phyloP scores from a whole-genome alignment of 2,797 vertebrate species.

The Lepus townsendii region DNA sequence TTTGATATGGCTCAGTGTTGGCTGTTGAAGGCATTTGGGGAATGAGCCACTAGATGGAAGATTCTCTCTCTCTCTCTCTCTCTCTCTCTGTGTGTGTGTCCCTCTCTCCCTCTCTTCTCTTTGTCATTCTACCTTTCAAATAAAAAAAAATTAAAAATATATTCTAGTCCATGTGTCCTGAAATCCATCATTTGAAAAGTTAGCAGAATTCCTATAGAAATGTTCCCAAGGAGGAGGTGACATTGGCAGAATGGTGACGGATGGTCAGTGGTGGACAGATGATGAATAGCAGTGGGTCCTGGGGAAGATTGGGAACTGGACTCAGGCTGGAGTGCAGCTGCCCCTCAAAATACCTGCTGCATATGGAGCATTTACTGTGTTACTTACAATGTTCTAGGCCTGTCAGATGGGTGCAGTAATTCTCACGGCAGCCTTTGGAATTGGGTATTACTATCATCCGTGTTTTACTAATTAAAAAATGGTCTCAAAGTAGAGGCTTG shows the following conservation, averaged over 20 bases:
- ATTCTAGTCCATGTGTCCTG: not conserved
- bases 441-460: not conserved
- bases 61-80: no score
- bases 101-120: no score
- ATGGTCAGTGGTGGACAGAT: no score
- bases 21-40: no score
- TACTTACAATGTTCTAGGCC: not conserved
- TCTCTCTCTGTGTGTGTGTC: no score
- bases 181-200: not conserved
- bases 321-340: not conserved
- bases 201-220: not conserved
- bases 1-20: no score
- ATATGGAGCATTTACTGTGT: not conserved
- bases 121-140: no score
- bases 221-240: not conserved
- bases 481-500: not conserved
- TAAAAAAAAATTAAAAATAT: no score
- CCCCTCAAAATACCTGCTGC: not conserved
- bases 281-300: not conserved
- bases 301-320: not conserved
- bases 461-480: not conserved
- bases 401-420: not conserved
- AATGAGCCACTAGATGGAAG: no score
- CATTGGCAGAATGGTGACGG: not conserved
- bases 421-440: not conserved